Evolutionary conservation across 1,140 invertebrate species (phyloP), one percentile per base, ranked within the genome.

Genomic region (Euglossa dilemma): DNA sequence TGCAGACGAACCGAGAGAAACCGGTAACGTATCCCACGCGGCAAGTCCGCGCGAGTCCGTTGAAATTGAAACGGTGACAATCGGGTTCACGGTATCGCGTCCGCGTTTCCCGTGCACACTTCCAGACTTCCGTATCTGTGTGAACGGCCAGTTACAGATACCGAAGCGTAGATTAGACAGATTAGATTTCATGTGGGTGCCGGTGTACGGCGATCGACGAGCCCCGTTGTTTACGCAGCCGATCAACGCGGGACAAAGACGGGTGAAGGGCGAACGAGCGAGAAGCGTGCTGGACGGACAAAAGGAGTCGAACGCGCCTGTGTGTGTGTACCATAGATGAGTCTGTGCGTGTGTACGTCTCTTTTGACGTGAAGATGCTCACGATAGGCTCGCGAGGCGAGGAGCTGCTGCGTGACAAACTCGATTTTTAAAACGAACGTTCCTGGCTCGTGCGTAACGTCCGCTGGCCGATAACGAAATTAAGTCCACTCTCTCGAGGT

Each of bases 101-200:
- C 56, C 66, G 66, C 66, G 45, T 69, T 52, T 52, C 69, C 47
- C 69, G 47, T 71, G 1, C 5, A 11, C 25, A 4, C 47, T 52
- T 9, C 16, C 18, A 12, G 20, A 23, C 11, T 6, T 5, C 25
- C 64, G 36, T 82, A 56, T 75, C 67, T 67, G 45, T 20, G 54
- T n/a, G 54, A 36, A 52, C 61, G 54, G 28, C 18, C 52, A 16
- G 76, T 76, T 45, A 56, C 6, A 80, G 61, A 87, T 81, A 88
- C 25, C 43, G 8, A 47, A 57, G 25, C 59, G 23, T 75, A 89
- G 88, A 87, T 87, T 87, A 87, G 85, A n/a, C 36, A 64, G 87
- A 89, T 89, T 90, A 90, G 85, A 77, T 89, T 81, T 85, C 52
- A 64, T 70, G 84, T 74, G 80, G 45, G 59, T 59, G 76, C 73